These are phyloP conservation scores for Eilema sororculum DNA, from an alignment of 2,888 invertebrate genomes.

Conservation along the genomic window DNA sequence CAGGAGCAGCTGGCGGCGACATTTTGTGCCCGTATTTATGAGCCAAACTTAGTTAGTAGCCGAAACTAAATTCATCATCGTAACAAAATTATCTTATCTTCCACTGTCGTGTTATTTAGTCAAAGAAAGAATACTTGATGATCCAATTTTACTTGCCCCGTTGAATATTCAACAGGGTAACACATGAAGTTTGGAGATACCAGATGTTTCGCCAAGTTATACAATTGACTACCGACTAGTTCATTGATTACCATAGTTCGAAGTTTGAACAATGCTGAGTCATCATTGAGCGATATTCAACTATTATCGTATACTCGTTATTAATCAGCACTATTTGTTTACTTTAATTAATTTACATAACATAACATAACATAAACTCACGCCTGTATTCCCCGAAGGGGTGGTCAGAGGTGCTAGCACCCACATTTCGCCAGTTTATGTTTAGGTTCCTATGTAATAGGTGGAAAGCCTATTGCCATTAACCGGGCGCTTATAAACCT, in stretches of 20 bases:
- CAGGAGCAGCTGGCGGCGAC: slow-evolving; percentile 55
- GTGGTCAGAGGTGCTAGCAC: no score
- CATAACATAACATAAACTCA: no score
- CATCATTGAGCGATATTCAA: not conserved
- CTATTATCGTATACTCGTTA: no score
- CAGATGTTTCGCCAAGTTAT: not conserved
- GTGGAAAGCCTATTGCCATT: no score
- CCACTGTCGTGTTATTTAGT: slow-evolving; percentile 48
- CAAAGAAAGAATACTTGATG: slow-evolving; percentile 51
- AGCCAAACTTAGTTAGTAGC: slow-evolving; percentile 56
- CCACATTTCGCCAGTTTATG: no score
- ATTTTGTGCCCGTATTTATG: slow-evolving; percentile 58
- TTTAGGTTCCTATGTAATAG: no score
- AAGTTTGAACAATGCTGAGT: not conserved
- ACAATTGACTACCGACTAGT: not conserved
- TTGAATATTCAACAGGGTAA: slow-evolving; percentile 29
- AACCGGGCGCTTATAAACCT: no score
- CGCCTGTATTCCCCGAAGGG: no score
- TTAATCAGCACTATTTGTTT: not conserved
- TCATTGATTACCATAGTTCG: not conserved
- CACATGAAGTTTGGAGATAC: slow-evolving; percentile 18
- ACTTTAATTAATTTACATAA: no score
- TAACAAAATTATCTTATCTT: slow-evolving; percentile 56
- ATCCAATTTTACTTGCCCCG: slow-evolving; percentile 49
- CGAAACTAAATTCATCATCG: slow-evolving; percentile 58